These are phyloP conservation scores for Trematomus bernacchii DNA, from an alignment of 2,797 vertebrate species.

Conservation along the genomic window DNA sequence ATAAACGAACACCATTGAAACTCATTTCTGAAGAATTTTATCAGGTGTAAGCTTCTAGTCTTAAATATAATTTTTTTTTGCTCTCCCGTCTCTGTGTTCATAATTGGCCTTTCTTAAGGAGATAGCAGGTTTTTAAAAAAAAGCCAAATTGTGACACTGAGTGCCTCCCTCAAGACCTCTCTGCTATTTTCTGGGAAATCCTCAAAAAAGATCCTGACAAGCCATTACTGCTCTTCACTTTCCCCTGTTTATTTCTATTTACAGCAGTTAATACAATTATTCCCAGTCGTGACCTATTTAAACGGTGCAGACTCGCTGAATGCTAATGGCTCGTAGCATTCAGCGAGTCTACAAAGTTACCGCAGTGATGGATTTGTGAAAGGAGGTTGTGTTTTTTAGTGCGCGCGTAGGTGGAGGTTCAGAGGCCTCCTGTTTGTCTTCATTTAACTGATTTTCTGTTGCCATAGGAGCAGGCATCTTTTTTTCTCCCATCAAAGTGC, in stretches of 20 bases:
- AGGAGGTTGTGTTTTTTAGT: conserved; percentile 81
- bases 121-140: conserved; percentile 66
- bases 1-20: conserved; percentile 36
- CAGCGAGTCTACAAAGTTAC: conserved; percentile 79
- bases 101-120: conserved; percentile 78
- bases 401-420: conserved; percentile 83
- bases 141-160: conserved; percentile 68
- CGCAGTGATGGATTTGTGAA: conserved; percentile 82
- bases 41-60: conserved; percentile 55
- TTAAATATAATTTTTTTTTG: conserved; percentile 30
- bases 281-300: conserved; percentile 85
- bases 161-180: conserved; percentile 72
- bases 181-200: conserved; percentile 74
- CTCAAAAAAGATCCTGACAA: conserved; percentile 76
- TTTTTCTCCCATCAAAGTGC: conserved; percentile 73
- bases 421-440: conserved; percentile 83
- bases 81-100: conserved; percentile 50
- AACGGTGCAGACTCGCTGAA: conserved; percentile 36
- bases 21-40: conserved; percentile 68
- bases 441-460: conserved; percentile 85
- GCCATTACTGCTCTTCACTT: conserved; percentile 75
- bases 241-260: conserved; percentile 84
- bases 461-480: conserved; percentile 82
- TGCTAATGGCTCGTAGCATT: conserved; percentile 80
- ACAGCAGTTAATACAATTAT: conserved; percentile 83